Conservation (phyloP, 2,888 invertebrate species). For the Lepidonotus clava region DNA sequence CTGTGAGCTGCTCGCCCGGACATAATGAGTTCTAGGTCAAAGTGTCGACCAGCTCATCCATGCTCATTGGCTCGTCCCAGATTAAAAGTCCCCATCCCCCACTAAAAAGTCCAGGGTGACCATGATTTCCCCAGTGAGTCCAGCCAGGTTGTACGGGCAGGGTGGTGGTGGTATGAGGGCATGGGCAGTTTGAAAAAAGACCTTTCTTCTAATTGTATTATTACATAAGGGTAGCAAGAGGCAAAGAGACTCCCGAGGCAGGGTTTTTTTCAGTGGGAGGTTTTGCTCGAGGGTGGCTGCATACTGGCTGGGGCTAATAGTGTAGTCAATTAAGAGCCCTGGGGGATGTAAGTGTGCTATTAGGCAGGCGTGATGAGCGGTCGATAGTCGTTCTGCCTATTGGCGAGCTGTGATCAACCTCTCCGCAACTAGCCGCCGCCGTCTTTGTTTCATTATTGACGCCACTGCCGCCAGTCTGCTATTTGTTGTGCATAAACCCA, state of each 20-base stretch:
- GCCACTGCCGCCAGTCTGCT: neutral
- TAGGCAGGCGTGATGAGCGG: neutral
- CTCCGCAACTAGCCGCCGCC: no score
- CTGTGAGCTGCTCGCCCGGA: neutral
- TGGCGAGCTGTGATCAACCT: neutral
- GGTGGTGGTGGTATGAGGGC: neutral
- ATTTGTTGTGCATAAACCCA: neutral
- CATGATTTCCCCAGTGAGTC: neutral
- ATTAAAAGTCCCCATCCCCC: neutral
- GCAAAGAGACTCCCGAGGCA: neutral
- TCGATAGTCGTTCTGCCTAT: neutral
- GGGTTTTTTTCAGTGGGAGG: no score
- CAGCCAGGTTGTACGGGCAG: neutral
- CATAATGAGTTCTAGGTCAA: constrained; percentile 1
- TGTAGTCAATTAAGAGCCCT: neutral
- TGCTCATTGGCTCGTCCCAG: neutral
- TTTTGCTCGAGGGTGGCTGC: neutral
- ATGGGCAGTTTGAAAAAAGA: neutral
- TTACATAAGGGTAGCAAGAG: neutral
- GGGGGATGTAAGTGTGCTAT: constrained; percentile 5
- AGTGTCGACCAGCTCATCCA: neutral
- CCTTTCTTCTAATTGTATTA: neutral
- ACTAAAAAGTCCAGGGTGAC: no score
- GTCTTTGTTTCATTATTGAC: neutral
- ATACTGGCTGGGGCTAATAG: neutral